Evolutionary conservation across 2,113 vertebrate genomes (phyloP).

Genomic region (Barnardius zonarius): DNA sequence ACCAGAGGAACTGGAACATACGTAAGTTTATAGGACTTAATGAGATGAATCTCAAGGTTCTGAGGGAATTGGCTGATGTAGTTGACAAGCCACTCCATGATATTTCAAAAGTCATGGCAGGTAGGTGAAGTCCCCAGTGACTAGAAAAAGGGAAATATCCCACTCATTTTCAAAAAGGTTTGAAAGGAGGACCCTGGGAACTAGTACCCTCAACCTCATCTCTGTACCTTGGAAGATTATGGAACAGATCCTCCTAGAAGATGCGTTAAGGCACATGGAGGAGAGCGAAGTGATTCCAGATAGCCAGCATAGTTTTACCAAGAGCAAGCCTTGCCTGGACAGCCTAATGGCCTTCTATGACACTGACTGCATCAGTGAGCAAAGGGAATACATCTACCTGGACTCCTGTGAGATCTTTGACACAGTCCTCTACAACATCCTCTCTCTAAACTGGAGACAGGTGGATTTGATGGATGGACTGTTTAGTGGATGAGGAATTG

Average conservation of each 20-base stretch:
- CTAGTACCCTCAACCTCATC: background rate
- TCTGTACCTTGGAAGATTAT: background rate
- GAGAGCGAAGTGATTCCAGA: background rate
- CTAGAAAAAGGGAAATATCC: background rate
- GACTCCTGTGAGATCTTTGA: background rate
- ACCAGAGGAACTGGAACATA: background rate
- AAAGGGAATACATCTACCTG: background rate
- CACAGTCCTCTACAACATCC: background rate
- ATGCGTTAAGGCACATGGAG: background rate
- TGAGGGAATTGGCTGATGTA: background rate
- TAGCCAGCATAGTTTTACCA: background rate
- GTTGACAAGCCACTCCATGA: background rate
- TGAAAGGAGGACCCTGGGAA: background rate
- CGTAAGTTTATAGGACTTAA: background rate
- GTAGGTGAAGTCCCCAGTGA: background rate
- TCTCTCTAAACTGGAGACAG: background rate
- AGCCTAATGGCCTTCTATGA: background rate
- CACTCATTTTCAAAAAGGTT: background rate
- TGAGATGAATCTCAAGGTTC: background rate
- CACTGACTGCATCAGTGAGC: background rate
- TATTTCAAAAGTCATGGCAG: background rate
- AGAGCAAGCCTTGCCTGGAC: background rate
- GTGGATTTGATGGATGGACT: background rate
- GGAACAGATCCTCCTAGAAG: background rate
- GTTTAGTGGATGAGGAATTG: conserved; percentile 42